Conservation (phyloP, 2,888 invertebrate genomes). For the Hypena proboscidalis region DNA sequence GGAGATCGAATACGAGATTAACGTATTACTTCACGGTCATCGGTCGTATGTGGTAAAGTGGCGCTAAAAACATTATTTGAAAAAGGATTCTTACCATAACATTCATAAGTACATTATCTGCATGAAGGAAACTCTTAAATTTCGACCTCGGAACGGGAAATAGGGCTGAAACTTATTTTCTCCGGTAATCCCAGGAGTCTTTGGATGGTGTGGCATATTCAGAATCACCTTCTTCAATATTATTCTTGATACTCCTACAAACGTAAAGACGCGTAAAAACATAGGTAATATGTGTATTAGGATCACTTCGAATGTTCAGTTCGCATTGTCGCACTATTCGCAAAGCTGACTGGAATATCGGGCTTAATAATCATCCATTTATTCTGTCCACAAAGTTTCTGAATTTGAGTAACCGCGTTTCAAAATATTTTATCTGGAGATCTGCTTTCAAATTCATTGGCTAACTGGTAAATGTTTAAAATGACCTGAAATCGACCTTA, state of each 20-base stretch:
- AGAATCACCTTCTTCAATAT: conserved; percentile 35
- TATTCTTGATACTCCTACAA: conserved; percentile 28
- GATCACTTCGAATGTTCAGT: conserved; percentile 39
- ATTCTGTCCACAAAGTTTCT: conserved; percentile 39
- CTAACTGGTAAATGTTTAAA: conserved; percentile 1
- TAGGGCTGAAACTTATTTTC: conserved; percentile 42
- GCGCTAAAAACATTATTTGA: conserved; percentile 35
- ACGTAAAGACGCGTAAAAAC: too few relatives aligned
- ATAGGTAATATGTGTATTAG: conserved; percentile 2
- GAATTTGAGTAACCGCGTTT: conserved; percentile 35
- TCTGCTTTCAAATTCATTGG: conserved; percentile 6
- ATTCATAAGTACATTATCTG: conserved; percentile 37
- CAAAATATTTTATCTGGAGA: conserved; percentile 33
- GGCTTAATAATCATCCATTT: conserved; percentile 54
- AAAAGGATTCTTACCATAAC: conserved; percentile 43
- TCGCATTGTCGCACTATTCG: conserved; percentile 50
- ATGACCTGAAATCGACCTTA: conserved; percentile 3
- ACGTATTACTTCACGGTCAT: too few relatives aligned
- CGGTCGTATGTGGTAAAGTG: too few relatives aligned
- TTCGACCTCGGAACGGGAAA: conserved; percentile 39
- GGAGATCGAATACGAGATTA: too few relatives aligned
- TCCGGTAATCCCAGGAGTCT: conserved; percentile 36
- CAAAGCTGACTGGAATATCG: conserved; percentile 49
- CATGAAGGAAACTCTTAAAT: conserved; percentile 41
- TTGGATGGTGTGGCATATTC: conserved; percentile 38